Base-by-base conservation (phyloP, 2,888 invertebrate genomes). In the Neocrepidodera transversa region DNA sequence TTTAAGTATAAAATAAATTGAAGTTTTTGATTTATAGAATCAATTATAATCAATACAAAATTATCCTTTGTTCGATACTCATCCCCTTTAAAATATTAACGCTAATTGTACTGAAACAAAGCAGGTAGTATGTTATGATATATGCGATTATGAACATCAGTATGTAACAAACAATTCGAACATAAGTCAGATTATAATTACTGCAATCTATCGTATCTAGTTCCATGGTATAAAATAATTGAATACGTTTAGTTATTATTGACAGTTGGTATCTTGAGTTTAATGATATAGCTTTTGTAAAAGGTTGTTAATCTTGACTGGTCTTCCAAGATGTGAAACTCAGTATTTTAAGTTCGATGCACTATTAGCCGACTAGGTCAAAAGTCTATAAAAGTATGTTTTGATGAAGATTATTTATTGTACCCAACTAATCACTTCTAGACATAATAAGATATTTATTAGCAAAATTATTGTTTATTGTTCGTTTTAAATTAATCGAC, bases 221-320 rank as follows among this genome's bases (percentile, higher is more conserved):
- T 40, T 40, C 17, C 13, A 40, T 5, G 17, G 16, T 40, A 16
- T 17, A 16, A 16, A 11, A n/a, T 40, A 40, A 40, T 40, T 40
- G 40, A 40, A 40, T 40, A 10, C 18, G n/a, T 16, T 40, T 16
- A 16, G 40, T 40, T 40, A n/a, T 11, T 13, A 40, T 40, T 40
- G 40, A 40, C 18, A 18, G 18, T 40, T 17, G 40, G 14, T 18
- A 16, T 40, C 17, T 40, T 40, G 28, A 8, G 16, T 38, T 16
- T 40, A 40, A 40, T 40, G 40, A 40, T 40, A 10, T 18, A 7
- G 40, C 16, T n/a, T 40, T 40, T 40, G 40, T 40, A 10, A 40
- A 16, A 18, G 16, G 16, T 14, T 18, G 7, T 38, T 38, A 38
- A 14, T 14, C 13, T 16, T 36, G 36, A 6, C 11, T 16, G 4